Evolutionary conservation across 1,140 invertebrate species (phyloP).

Genomic region (Hydropsyche tenuis): DNA sequence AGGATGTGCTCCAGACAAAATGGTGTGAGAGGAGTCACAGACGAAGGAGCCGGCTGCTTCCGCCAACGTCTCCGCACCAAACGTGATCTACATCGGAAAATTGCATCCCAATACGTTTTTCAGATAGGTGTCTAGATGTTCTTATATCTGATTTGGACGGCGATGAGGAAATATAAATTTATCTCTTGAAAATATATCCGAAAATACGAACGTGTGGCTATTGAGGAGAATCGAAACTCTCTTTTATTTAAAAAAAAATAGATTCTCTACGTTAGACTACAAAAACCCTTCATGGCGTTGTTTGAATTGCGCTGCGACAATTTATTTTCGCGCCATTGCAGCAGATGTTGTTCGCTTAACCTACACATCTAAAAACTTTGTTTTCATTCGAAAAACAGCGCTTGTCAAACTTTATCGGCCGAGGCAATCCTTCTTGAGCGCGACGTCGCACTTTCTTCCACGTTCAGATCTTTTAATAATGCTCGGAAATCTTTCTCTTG

Average conservation of each 20-base stretch:
- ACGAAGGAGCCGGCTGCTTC: conserved; percentile 27
- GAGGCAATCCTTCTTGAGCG: neutral
- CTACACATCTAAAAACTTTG: neutral
- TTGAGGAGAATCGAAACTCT: neutral
- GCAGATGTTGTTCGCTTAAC: conserved; percentile 4
- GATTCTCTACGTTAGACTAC: no score
- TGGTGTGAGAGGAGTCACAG: neutral
- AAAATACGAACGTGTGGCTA: neutral
- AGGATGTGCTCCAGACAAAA: conserved; percentile 7
- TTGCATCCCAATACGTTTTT: conserved; percentile 37
- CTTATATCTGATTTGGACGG: conserved; percentile 33
- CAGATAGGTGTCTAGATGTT: conserved; percentile 32
- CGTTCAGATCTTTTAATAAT: conserved; percentile 11
- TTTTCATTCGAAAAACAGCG: neutral
- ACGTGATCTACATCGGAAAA: conserved; percentile 41
- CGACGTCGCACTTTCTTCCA: neutral
- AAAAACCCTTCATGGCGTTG: no score
- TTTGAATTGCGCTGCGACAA: no score
- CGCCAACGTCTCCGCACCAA: conserved; percentile 26
- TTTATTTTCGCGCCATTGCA: neutral
- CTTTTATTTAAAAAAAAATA: no score
- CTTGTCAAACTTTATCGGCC: conserved; percentile 22
- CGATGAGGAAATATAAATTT: conserved; percentile 22
- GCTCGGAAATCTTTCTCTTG: neutral
- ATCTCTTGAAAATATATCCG: conserved; percentile 11